Evolutionary conservation across 2,113 vertebrate species (phyloP), one percentile per base, ranked within the genome.

Genomic region (Pachyramphus minor): DNA sequence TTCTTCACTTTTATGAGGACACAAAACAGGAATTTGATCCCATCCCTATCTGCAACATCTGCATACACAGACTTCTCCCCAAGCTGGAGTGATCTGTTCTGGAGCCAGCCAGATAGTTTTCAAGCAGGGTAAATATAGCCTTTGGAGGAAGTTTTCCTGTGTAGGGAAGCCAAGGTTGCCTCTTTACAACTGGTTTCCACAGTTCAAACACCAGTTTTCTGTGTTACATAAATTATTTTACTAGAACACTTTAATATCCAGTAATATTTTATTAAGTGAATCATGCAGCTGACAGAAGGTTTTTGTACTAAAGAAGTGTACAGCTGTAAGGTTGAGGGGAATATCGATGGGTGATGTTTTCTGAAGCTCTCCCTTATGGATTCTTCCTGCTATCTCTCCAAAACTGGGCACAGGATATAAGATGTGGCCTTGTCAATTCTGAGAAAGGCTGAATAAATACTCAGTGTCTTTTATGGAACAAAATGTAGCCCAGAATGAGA

Each of bases 191-290:
- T 84, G 92, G 89, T 95, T 95, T 96, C 94, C 93, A 95, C 91
- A 95, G 91, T 95, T 96, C 93, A 92, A 95, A 97, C 95, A 92
- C 89, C 80, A 79, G 8, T 91, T 87, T 89, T 97, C 84, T 95
- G 91, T 97, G 87, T 84, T 91, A 84, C 87, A 97, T 95, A 93
- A 95, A 97, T 95, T 95, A 96, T 97, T 96, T 94, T 95, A 95
- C 87, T 96, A 95, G 87, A 95, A 79, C 94, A 93, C 87, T 95
- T 96, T 94, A 96, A 96, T 93, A 94, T 89, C 81, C 87, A 95
- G 90, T 81, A 85, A 95, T 96, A 94, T 96, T 96, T 97, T 96
- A 85, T 95, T 84, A 93, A 95, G 83, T 92, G 91, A 95, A 87
- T 91, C 93, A 92, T 87, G 64, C 83, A 92, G 80, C 84, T 89